phyloP scores from a whole-genome alignment of 2,888 invertebrate species.

The Parthenolecanium corni region DNA sequence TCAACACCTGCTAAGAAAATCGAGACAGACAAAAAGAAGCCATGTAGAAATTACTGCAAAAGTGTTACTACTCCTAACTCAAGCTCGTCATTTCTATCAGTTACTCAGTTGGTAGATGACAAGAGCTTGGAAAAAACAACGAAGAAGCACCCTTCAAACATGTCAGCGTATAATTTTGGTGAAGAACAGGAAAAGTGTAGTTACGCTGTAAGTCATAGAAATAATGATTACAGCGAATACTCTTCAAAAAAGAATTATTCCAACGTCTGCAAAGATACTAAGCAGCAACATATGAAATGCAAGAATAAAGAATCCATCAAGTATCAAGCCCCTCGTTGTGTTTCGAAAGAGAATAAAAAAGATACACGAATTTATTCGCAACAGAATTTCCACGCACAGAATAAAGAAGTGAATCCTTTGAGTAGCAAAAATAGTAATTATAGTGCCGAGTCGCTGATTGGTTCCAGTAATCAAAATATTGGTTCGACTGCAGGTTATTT shows the following conservation, averaged over 20 bases:
- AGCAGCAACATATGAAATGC: neutral
- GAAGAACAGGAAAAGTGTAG: conserved; percentile 9
- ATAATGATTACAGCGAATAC: neutral
- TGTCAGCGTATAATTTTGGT: neutral
- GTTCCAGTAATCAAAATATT: conserved; percentile 9
- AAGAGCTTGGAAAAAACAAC: neutral
- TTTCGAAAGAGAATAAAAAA: conserved; percentile 21
- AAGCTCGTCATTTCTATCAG: conserved; percentile 43
- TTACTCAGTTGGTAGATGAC: conserved; percentile 50
- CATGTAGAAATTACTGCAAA: conserved; percentile 12
- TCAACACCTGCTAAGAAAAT: conserved; percentile 1
- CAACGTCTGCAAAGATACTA: neutral
- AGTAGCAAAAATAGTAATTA: conserved; percentile 22
- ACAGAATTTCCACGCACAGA: conserved; percentile 1
- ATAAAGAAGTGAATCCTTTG: conserved; percentile 11
- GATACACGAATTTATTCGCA: neutral
- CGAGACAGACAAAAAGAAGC: neutral
- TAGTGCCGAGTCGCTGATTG: conserved; percentile 34
- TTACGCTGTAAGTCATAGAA: neutral
- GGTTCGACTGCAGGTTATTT: conserved; percentile 8
- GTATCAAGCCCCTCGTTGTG: conserved; percentile 6
- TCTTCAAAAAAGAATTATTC: conserved; percentile 3
- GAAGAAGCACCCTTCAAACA: neutral
- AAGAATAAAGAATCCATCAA: conserved; percentile 5
- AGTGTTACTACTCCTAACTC: neutral